phyloP scores from a whole-genome alignment of 2,888 invertebrate genomes.

The Netelia virgata region DNA sequence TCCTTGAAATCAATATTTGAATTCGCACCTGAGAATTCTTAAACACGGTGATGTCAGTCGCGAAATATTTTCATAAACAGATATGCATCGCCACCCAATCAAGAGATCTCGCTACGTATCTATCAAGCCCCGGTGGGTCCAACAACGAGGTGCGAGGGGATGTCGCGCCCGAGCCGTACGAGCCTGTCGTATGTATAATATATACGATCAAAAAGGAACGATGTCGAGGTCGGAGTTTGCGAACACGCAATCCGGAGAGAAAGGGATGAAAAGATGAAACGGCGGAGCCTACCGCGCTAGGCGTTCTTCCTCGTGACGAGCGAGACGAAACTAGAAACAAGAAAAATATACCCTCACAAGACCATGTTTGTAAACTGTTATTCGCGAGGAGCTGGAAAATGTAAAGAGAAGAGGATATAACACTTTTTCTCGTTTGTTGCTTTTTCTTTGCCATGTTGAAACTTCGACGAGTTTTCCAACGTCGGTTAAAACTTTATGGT shows the following conservation, averaged over 20 bases:
- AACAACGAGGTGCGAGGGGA: no score
- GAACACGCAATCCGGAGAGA: slow-evolving; percentile 47
- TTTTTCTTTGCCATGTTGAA: neutral
- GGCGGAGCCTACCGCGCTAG: slow-evolving; percentile 56
- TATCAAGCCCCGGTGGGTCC: no score
- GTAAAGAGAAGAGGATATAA: slow-evolving; percentile 18
- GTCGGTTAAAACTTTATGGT: neutral
- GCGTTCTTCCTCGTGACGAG: neutral
- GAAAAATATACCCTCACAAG: neutral
- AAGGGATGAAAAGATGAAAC: slow-evolving; percentile 43
- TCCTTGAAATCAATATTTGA: no score
- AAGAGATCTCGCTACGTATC: no score
- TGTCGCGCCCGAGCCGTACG: no score
- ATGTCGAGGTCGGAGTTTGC: slow-evolving; percentile 40
- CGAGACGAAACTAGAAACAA: no score
- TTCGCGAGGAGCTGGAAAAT: slow-evolving; percentile 19
- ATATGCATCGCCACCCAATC: no score
- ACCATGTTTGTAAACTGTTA: slow-evolving; percentile 27
- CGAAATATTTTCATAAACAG: no score
- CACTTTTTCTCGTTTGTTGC: slow-evolving; percentile 12
- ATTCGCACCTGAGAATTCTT: no score
- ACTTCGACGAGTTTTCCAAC: slow-evolving; percentile 20
- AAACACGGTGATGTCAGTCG: no score
- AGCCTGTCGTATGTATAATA: no score
- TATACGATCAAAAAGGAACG: no score